Evolutionary conservation across 2,113 vertebrate species (phyloP).

Genomic region (Dasypus novemcinctus): DNA sequence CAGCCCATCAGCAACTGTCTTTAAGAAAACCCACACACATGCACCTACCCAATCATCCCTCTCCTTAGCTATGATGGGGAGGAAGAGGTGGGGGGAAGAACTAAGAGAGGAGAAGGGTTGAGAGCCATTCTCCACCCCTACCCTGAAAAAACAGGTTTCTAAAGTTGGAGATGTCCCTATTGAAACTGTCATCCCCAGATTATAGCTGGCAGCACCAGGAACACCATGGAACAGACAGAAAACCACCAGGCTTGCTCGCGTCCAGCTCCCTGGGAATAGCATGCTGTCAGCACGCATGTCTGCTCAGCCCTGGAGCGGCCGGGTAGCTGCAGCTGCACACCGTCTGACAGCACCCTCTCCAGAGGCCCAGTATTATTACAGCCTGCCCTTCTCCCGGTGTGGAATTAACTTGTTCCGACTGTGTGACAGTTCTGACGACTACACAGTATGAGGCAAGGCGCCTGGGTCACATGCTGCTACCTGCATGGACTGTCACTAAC

Average conservation of each 20-base stretch:
- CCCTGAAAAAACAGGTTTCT: neutral
- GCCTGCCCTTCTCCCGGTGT: slow-evolving; percentile 65
- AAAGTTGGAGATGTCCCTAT: slow-evolving; percentile 26
- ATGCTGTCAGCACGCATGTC: slow-evolving; percentile 70
- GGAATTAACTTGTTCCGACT: slow-evolving; percentile 88
- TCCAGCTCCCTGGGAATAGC: slow-evolving; percentile 12
- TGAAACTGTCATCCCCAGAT: slow-evolving; percentile 9
- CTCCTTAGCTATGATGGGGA: neutral
- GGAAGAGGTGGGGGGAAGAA: neutral
- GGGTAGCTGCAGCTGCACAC: neutral
- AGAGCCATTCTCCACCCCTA: neutral
- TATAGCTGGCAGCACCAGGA: neutral
- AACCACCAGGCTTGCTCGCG: slow-evolving; percentile 61
- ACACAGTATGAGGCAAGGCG: slow-evolving; percentile 69
- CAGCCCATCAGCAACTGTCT: slow-evolving; percentile 7
- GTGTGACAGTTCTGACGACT: slow-evolving; percentile 83
- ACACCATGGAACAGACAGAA: slow-evolving; percentile 22
- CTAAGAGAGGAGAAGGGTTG: neutral
- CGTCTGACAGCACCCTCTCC: slow-evolving; percentile 84
- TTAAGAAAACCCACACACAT: slow-evolving; percentile 21
- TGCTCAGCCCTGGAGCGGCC: neutral
- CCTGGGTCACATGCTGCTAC: slow-evolving; percentile 79
- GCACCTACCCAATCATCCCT: slow-evolving; percentile 42
- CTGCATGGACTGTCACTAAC: slow-evolving; percentile 82
- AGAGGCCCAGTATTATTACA: slow-evolving; percentile 83